Base-by-base conservation (phyloP, 2,888 invertebrate species). In the Allolobophora icterica region DNA sequence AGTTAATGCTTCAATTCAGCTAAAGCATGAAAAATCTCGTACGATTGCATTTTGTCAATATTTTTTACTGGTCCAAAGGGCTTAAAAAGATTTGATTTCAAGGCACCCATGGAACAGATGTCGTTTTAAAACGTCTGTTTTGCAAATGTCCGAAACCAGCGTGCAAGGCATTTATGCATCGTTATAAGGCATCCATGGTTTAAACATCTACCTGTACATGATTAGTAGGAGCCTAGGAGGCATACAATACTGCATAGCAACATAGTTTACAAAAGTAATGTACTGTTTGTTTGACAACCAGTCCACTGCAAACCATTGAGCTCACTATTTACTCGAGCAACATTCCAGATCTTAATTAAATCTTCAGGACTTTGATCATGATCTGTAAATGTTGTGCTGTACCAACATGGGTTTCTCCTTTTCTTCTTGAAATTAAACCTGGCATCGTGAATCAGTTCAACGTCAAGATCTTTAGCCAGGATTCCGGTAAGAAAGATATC, bases 401-500 rank as follows among this genome's bases (percentile, higher is more conserved):
- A 71, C 52, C 90, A 71, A 38, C 90, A 90, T n/a, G 38, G 38
- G 34, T 19, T 58, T 34, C 90, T 58, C 33, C 33, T 33, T 35
- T 34, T 58, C 38, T 58, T 45, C 45, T 35, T 33, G 83, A 15
- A 90, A 38, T 71, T 40, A 35, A 90, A 90, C 35, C 90, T 52
- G 0, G 90, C 52, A 52, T 90, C 90, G 35, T 90, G 90, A 71
- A 90, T 58, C 34, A 90, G 34, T 33, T 45, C 38, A 38, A 90
- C 35, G 34, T 45, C 45, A 33, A 52, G 83, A 17, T 58, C 34
- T 30, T 71, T 52, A 19, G 90, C 90, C 83, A 90, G n/a, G 38
- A 90, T 45, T 34, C 90, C 90, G 19, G 90, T 90, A 19, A 90
- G 45, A 38, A 34, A 90, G 35, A 90, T 58, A 58, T 90, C 90